Conservation (phyloP, 92 coral and sea anemone genomes). For the Hydrozoanthus gracilis region DNA sequence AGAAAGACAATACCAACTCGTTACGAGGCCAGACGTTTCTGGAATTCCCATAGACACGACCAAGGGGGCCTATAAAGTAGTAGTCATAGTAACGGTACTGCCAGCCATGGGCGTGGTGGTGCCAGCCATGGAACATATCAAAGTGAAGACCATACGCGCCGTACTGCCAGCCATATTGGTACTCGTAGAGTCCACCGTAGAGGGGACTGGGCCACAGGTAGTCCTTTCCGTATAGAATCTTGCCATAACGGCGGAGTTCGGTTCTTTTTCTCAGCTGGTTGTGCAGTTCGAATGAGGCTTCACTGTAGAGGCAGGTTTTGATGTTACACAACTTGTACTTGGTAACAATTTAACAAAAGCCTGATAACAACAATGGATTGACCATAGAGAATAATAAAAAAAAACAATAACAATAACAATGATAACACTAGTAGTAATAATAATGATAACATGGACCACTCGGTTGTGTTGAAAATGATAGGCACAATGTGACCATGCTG, state of each 20-base stretch:
- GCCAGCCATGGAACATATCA: slow-evolving; percentile 25
- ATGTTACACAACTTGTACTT: not conserved
- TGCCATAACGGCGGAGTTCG: slow-evolving; percentile 25
- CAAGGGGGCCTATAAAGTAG: slow-evolving; percentile 16
- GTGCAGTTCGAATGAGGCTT: slow-evolving; percentile 32
- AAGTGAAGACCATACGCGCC: slow-evolving; percentile 21
- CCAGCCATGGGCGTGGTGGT: slow-evolving; percentile 40
- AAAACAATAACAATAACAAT: too few relatives aligned
- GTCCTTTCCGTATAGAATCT: slow-evolving; percentile 9
- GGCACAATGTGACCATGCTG: too few relatives aligned
- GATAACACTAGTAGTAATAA: too few relatives aligned
- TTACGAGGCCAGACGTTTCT: slow-evolving; percentile 32
- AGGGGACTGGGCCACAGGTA: slow-evolving; percentile 31
- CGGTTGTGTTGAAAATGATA: too few relatives aligned
- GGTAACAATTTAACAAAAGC: too few relatives aligned
- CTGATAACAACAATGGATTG: not conserved
- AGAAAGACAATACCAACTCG: slow-evolving; percentile 32
- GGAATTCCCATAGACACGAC: slow-evolving; percentile 18
- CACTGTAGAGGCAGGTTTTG: not conserved
- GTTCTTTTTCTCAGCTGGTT: slow-evolving; percentile 3
- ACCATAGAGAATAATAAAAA: too few relatives aligned
- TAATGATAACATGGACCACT: too few relatives aligned
- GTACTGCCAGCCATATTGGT: slow-evolving; percentile 34
- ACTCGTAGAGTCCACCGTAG: slow-evolving; percentile 9
- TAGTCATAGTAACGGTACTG: slow-evolving; percentile 37